Base-by-base conservation (phyloP, 2,113 vertebrate genomes). In the Nothocercus julius region DNA sequence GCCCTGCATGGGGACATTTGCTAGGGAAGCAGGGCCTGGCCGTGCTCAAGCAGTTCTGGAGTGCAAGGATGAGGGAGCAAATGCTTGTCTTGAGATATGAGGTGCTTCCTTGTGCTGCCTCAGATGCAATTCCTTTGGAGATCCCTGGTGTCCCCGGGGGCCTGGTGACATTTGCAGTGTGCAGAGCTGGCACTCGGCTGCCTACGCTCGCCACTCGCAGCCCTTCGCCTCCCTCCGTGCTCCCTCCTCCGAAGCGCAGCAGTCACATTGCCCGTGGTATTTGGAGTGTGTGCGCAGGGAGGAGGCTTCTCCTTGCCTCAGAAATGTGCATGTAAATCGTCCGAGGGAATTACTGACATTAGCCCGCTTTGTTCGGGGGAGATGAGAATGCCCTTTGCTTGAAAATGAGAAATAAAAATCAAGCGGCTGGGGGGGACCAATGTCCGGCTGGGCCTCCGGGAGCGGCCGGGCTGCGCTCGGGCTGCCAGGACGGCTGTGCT, bases 311-410 rank as follows among this genome's bases (percentile, higher is more conserved):
- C 51, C 25, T 44, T 22, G 91, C 88, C 86, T 86, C 77, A 94
- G 96, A 94, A 89, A 93, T 91, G 84, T 96, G 90, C 94, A 95
- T 97, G 91, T 93, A 84, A 93, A 96, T 95, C 32, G 78, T 95
- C 51, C 0, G 5, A 91, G 95, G 96, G 94, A 96, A 93, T 96
- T 94, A 68, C 45, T 90, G 82, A 93, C 95, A 96, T 96, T 95
- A 97, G 38, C 44, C 58, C 2, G 51, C 66, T 91, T 96, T 97
- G 92, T 2, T 94, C 92, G 88, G 1, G 68, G 82, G 53, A 74
- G 92, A 86, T 93, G 89, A 93, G 93, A 68, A 49, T 88, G 96
- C 77, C 79, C 90, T 92, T 93, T 76, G 67, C 84, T 63, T 16
- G 15, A 38, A 75, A 30, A 56, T 21, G 47, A 21, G 47, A 47